Conservation (phyloP, 1,140 invertebrate genomes). For the Chrysopa pallens region DNA sequence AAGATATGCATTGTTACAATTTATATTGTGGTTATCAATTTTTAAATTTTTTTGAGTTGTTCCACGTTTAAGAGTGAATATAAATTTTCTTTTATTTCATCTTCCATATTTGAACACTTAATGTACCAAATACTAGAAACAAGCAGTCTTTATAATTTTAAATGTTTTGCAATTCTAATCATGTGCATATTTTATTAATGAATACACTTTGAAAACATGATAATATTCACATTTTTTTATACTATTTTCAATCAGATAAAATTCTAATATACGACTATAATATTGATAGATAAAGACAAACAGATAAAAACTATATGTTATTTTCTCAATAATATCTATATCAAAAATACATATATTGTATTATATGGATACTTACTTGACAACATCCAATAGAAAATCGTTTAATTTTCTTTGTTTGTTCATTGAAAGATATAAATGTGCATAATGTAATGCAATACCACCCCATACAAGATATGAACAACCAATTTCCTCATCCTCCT, state of each 20-base stretch:
- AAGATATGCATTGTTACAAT: too few relatives aligned
- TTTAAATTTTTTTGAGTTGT: too few relatives aligned
- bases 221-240: too few relatives aligned
- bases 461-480: constrained; percentile 43
- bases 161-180: neutral
- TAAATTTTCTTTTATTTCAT: too few relatives aligned
- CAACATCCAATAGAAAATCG: constrained; percentile 51
- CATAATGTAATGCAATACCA: constrained; percentile 38
- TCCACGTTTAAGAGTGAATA: too few relatives aligned
- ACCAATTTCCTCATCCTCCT: constrained; percentile 48
- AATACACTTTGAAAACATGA: too few relatives aligned
- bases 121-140: neutral
- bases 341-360: constrained; percentile 1
- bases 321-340: constrained; percentile 1
- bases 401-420: constrained; percentile 45
- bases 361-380: constrained; percentile 35
- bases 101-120: too few relatives aligned
- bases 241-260: too few relatives aligned
- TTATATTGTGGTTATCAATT: too few relatives aligned
- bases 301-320: neutral
- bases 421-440: constrained; percentile 39
- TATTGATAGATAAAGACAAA: too few relatives aligned
- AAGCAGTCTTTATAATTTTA: neutral
- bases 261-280: too few relatives aligned
- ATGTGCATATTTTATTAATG: too few relatives aligned